Evolutionary conservation across 2,888 invertebrate species (phyloP).

Genomic region (Mesochorus sp.): DNA sequence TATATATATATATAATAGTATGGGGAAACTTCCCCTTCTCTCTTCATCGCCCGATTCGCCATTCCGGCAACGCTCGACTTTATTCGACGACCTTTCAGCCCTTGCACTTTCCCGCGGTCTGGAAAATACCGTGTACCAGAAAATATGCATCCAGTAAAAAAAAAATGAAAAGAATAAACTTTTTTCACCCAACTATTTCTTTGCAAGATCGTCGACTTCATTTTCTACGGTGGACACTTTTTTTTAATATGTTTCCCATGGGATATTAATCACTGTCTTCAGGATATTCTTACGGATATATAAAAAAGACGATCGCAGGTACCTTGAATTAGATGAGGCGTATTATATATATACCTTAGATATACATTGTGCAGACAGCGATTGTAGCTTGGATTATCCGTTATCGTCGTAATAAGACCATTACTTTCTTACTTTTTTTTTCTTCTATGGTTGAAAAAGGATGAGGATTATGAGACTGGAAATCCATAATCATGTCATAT

Average conservation of each 20-base stretch:
- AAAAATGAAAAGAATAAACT: neutral
- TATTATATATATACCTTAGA: no score
- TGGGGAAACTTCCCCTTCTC: neutral
- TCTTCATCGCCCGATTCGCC: slow-evolving; percentile 12
- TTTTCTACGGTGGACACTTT: neutral
- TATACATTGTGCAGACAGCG: no score
- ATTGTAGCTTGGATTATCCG: no score
- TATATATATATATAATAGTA: neutral
- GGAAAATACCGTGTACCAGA: slow-evolving; percentile 6
- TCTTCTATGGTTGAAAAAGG: neutral
- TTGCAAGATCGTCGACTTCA: slow-evolving; percentile 28
- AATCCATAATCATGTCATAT: no score
- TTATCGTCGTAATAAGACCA: neutral
- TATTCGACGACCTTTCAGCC: slow-evolving; percentile 5
- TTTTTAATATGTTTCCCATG: neutral
- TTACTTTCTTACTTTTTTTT: neutral
- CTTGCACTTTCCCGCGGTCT: neutral
- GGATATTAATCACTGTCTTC: neutral
- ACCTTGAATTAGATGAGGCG: no score
- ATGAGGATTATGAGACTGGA: no score
- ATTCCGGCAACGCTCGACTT: slow-evolving; percentile 26
- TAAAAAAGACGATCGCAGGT: neutral
- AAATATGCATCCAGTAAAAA: slow-evolving; percentile 19
- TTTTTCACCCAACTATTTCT: neutral
- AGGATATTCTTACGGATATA: neutral